Base-by-base conservation (phyloP, 2,113 vertebrate genomes). In the Morone chrysops region DNA sequence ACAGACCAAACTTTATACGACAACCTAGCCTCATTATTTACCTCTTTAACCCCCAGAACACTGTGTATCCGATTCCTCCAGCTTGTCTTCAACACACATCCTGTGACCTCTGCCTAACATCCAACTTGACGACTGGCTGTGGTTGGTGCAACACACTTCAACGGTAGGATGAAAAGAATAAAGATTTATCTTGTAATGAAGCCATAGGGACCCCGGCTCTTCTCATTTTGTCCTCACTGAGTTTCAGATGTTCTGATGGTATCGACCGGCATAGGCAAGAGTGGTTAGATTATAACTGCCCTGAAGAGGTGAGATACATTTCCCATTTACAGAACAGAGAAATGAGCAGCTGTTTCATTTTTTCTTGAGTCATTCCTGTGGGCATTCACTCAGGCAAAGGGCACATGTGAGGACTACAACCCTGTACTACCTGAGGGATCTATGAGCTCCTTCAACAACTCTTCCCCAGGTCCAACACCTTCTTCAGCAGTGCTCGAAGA, bases 71-170 rank as follows among this genome's bases (percentile, higher is more conserved):
- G 56, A 38, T 88, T 70, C 80, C 73, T 63, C 0, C 94, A 99
- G 98, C 97, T 70, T 99, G 98, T 84, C 95, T 97, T 11, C 97
- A 99, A 90, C 97, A 97, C 80, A 95, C 72, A 50, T 96, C 94
- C 89, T 99, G 98, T 0, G 96, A 98, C 0, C 70, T 87, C 56
- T 99, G 98, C 3, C 43, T 96, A 25, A 92, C 93, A 71, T 97
- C 97, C 1, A 95, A 95, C 89, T 50, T 96, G 84, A 96, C 95
- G 50, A 96, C 95, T 61, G 95, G 95, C 91, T 99, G 98, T 67
- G 97, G 95, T 81, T 99, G 98, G 98, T 99, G 98, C 78, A 97
- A 98, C 45, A 96, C 97, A 45, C 94, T 99, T 72, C 97, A 99
- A 87, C 97, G 97, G 98, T 99, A 92, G 70, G 63, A 14, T 0